A percentile compares a stretch with the other conserved stretches of the same genome.
Conservation (phyloP, 2,797 vertebrate genomes). For the Rallus crepitans region DNA sequence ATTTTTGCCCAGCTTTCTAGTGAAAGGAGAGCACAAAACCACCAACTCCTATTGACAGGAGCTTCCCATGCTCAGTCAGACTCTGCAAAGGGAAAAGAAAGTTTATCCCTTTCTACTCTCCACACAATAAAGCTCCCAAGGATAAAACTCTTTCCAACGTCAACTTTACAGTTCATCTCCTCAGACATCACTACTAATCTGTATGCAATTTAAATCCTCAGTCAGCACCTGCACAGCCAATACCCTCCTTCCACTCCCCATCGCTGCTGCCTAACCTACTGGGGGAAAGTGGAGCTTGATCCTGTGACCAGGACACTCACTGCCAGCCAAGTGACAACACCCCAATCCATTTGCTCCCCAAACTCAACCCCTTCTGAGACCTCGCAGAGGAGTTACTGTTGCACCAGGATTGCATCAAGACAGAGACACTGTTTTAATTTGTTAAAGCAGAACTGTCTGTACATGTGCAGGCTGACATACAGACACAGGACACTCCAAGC, state of each 20-base stretch:
- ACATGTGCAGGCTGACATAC: neutral
- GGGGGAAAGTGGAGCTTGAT: neutral
- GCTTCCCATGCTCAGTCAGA: neutral
- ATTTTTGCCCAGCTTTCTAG: neutral
- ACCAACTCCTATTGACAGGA: neutral
- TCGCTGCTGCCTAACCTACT: neutral
- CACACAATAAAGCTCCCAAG: neutral
- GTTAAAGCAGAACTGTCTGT: neutral
- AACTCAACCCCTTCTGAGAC: neutral
- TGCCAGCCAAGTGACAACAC: neutral
- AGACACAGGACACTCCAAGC: neutral
- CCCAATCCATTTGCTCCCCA: accelerated
- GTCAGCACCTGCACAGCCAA: accelerated
- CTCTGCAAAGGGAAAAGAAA: neutral
- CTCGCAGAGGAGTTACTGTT: accelerated
- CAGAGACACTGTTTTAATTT: neutral
- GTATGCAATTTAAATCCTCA: neutral
- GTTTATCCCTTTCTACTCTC: neutral
- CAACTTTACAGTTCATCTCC: neutral
- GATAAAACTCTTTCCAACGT: neutral
- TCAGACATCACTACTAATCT: neutral
- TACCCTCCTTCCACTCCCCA: neutral
- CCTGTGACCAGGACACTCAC: neutral
- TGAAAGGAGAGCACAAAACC: neutral
- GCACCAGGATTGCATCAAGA: neutral